Percentiles rank a stretch among this genome's conserved stretches.
Evolutionary conservation across 2,797 vertebrate species (phyloP).

Genomic region (Euthynnus affinis): DNA sequence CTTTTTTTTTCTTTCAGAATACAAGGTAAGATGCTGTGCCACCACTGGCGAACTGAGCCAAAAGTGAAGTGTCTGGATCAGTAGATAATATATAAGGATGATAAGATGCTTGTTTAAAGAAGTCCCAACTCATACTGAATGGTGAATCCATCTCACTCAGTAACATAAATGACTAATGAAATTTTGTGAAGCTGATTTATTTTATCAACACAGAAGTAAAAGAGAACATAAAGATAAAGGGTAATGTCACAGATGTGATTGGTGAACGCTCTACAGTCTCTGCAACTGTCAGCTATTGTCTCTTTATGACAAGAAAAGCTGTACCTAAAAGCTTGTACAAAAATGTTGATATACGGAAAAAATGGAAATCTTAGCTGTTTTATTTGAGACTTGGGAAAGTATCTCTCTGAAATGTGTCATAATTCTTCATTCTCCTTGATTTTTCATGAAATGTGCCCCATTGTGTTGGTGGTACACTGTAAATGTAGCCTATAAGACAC

Average conservation of each 20-base stretch:
- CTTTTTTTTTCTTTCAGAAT: conserved; percentile 87
- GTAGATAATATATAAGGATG: conserved; percentile 30
- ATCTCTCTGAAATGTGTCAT: background rate
- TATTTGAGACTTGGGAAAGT: background rate
- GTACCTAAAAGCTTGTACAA: background rate
- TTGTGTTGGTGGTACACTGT: too few relatives aligned
- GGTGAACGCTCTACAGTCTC: background rate
- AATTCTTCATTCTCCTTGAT: background rate
- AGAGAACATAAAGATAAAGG: background rate
- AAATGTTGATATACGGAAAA: background rate
- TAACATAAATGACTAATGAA: conserved; percentile 22
- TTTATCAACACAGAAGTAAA: background rate
- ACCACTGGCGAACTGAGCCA: conserved; percentile 7
- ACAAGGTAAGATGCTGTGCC: conserved; percentile 90
- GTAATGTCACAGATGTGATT: background rate
- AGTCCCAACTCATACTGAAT: background rate
- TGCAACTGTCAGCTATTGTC: background rate
- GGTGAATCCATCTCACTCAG: conserved; percentile 35
- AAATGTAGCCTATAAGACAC: background rate
- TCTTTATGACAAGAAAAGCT: background rate
- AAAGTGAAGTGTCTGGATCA: conserved; percentile 41
- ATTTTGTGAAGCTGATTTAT: conserved; percentile 13
- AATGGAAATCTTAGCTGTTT: background rate
- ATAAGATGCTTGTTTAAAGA: conserved; percentile 27
- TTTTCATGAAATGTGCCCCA: too few relatives aligned